These are phyloP conservation scores for Patella depressa DNA, from an alignment of 2,888 invertebrate genomes.

Conservation along the genomic window DNA sequence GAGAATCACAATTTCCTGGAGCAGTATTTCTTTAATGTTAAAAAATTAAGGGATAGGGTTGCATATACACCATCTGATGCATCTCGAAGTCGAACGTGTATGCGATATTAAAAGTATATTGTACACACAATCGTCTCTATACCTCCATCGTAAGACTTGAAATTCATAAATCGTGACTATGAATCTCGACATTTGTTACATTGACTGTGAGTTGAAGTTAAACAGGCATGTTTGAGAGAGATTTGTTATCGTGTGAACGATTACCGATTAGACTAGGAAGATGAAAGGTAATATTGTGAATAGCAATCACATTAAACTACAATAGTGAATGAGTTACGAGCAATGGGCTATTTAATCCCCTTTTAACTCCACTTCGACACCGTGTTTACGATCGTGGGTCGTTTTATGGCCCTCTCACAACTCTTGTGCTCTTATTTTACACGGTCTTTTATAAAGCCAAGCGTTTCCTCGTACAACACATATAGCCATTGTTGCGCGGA, in stretches of 20 bases:
- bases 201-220: too few species aligned
- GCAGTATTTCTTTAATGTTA: too few species aligned
- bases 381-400: background rate
- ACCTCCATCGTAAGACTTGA: too few species aligned
- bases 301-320: constrained; percentile 2
- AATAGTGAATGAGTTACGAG: constrained; percentile 11
- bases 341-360: constrained; percentile 6
- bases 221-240: too few species aligned
- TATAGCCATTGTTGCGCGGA: background rate
- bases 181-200: too few species aligned
- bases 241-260: background rate
- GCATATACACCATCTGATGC: too few species aligned
- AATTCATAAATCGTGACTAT: too few species aligned
- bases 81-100: too few species aligned
- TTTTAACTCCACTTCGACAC: background rate
- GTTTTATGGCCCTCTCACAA: background rate
- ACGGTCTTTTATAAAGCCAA: background rate
- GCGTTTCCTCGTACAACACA: background rate
- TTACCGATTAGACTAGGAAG: background rate
- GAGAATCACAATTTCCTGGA: too few species aligned
- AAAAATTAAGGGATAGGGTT: too few species aligned
- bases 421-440: background rate
- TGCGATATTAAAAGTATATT: too few species aligned
- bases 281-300: constrained; percentile 7
- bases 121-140: too few species aligned